A percentile compares a stretch with the other conserved stretches of the same genome.
phyloP scores from a whole-genome alignment of 2,888 invertebrate species.

The Thecophora atra region DNA sequence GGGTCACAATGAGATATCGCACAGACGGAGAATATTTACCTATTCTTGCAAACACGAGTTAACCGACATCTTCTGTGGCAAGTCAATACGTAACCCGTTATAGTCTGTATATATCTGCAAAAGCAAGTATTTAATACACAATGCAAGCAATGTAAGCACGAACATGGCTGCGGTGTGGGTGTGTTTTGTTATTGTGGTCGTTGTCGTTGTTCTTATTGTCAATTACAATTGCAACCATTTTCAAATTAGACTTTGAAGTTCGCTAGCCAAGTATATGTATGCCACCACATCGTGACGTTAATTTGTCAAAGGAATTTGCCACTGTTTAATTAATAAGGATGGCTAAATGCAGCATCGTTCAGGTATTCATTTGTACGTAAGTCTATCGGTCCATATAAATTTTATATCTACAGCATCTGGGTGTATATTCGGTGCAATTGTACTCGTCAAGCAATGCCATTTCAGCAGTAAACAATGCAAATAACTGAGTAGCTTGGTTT shows the following conservation, averaged over 20 bases:
- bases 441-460: no score
- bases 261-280: slow-evolving; percentile 46
- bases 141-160: no score
- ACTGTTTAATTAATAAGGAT: slow-evolving; percentile 55
- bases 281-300: slow-evolving; percentile 51
- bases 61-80: slow-evolving; percentile 19
- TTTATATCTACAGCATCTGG: background rate
- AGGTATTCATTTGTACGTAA: background rate
- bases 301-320: slow-evolving; percentile 56
- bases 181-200: background rate
- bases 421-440: background rate
- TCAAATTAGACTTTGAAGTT: slow-evolving; percentile 43
- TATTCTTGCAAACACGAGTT: slow-evolving; percentile 14
- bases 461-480: no score
- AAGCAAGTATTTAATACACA: no score
- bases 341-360: slow-evolving; percentile 14
- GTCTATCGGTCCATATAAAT: background rate
- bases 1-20: background rate
- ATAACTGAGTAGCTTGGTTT: no score
- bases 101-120: no score
- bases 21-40: background rate
- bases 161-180: no score
- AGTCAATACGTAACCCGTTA: background rate
- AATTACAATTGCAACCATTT: slow-evolving; percentile 43
- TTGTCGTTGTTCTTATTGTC: slow-evolving; percentile 35